Conservation (phyloP, 2,888 invertebrate species). For the Stenolophus ochropezus region DNA sequence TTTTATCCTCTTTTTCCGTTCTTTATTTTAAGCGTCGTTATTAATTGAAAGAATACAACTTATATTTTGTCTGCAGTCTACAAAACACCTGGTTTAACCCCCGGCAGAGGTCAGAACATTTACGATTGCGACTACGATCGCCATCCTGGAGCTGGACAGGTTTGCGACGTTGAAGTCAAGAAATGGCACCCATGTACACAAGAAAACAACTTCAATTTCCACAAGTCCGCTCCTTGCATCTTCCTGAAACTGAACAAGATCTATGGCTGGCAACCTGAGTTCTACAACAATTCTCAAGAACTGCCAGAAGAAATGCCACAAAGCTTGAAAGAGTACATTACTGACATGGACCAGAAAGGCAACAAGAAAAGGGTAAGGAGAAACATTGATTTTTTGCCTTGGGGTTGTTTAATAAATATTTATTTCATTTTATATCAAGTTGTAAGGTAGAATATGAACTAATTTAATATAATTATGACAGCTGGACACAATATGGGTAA, state of each 20-base stretch:
- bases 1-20: too few relatives aligned
- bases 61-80: constrained; percentile 75
- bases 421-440: too few relatives aligned
- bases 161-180: constrained; percentile 91
- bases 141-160: constrained; percentile 83
- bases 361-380: constrained; percentile 45
- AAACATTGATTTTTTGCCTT: too few relatives aligned
- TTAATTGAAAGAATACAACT: background rate
- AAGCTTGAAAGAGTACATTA: constrained; percentile 81
- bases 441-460: too few relatives aligned
- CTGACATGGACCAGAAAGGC: constrained; percentile 59
- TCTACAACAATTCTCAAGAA: constrained; percentile 82
- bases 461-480: too few relatives aligned
- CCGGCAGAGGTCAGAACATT: constrained; percentile 84
- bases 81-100: constrained; percentile 82
- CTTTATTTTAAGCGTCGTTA: too few relatives aligned
- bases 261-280: constrained; percentile 91
- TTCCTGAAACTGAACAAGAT: constrained; percentile 97
- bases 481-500: constrained; percentile 91
- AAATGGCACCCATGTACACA: constrained; percentile 87
- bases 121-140: constrained; percentile 85
- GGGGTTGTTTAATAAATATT: too few relatives aligned
- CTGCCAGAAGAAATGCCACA: constrained; percentile 86
- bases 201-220: constrained; percentile 92
- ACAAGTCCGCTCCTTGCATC: constrained; percentile 94